Evolutionary conservation across 1,140 invertebrate species (phyloP).

Genomic region (Drosophila nasuta): DNA sequence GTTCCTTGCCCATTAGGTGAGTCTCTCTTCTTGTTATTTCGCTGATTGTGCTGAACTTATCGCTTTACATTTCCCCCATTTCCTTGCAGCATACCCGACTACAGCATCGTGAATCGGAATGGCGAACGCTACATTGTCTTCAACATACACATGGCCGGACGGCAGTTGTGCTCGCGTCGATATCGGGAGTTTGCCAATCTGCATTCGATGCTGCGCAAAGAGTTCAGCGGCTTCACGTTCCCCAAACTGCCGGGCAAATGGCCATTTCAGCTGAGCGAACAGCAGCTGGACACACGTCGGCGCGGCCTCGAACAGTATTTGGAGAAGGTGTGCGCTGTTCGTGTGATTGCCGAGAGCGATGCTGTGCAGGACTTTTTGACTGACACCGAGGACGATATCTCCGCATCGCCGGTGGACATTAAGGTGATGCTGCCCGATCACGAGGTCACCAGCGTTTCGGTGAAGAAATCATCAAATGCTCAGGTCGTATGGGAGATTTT

Average conservation of each 20-base stretch:
- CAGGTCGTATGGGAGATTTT: constrained; percentile 96
- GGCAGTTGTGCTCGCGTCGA: constrained; percentile 97
- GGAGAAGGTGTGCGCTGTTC: constrained; percentile 98
- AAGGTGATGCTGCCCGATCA: constrained; percentile 94
- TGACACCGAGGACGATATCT: constrained; percentile 94
- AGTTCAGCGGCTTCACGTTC: constrained; percentile 98
- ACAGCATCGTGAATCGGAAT: constrained; percentile 91
- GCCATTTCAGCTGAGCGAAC: constrained; percentile 98
- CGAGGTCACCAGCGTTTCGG: constrained; percentile 95
- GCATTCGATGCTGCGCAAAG: constrained; percentile 95
- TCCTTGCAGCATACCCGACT: constrained; percentile 94
- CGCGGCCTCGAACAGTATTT: constrained; percentile 98
- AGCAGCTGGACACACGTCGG: constrained; percentile 97
- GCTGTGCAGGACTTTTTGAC: constrained; percentile 99
- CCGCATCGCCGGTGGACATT: constrained; percentile 95
- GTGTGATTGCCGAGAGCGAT: constrained; percentile 98
- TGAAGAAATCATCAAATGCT: constrained; percentile 95
- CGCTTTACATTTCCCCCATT: neutral
- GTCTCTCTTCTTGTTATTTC: constrained; percentile 9
- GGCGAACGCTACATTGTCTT: constrained; percentile 98
- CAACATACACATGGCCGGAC: constrained; percentile 99
- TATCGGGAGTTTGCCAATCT: constrained; percentile 98
- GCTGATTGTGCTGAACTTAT: no score
- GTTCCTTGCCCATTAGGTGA: constrained; percentile 95
- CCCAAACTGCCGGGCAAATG: constrained; percentile 99